phyloP scores from a whole-genome alignment of 2,888 invertebrate genomes.

The Cerastis leucographa region DNA sequence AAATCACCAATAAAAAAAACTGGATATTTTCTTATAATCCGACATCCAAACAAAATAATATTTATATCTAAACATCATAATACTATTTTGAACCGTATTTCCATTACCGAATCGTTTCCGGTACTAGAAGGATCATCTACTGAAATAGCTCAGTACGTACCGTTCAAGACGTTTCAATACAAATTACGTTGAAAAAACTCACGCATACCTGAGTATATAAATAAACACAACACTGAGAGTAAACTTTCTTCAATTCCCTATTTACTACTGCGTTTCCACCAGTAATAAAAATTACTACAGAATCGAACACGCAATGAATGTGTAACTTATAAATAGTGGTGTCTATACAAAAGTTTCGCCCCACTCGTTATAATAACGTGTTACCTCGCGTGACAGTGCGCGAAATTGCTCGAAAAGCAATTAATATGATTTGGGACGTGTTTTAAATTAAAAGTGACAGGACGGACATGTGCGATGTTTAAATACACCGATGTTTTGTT shows the following conservation, averaged over 20 bases:
- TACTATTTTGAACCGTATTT: conserved; percentile 65
- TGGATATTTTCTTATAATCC: conserved; percentile 58
- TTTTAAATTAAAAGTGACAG: conserved; percentile 71
- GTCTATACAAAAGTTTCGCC: conserved; percentile 64
- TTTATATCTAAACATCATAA: conserved; percentile 68
- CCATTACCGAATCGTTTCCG: conserved; percentile 80
- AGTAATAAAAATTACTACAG: neutral
- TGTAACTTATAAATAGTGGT: conserved; percentile 64
- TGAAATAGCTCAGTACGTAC: conserved; percentile 75
- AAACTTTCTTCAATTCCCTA: conserved; percentile 34
- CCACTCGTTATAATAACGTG: conserved; percentile 74
- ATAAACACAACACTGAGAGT: conserved; percentile 38
- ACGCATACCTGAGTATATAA: conserved; percentile 60
- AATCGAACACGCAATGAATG: conserved; percentile 51
- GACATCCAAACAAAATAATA: conserved; percentile 64
- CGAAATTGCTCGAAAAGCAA: conserved; percentile 85
- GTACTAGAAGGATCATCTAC: conserved; percentile 68
- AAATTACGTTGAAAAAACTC: conserved; percentile 63
- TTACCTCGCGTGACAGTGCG: conserved; percentile 81
- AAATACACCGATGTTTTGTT: conserved; percentile 63
- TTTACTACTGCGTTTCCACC: conserved; percentile 44
- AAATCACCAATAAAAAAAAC: conserved; percentile 45
- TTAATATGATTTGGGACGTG: conserved; percentile 75
- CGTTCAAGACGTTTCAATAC: conserved; percentile 64
- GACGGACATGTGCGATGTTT: conserved; percentile 68